Evolutionary conservation across 2,113 vertebrate genomes (phyloP).

Genomic region (Regulus satrapa): DNA sequence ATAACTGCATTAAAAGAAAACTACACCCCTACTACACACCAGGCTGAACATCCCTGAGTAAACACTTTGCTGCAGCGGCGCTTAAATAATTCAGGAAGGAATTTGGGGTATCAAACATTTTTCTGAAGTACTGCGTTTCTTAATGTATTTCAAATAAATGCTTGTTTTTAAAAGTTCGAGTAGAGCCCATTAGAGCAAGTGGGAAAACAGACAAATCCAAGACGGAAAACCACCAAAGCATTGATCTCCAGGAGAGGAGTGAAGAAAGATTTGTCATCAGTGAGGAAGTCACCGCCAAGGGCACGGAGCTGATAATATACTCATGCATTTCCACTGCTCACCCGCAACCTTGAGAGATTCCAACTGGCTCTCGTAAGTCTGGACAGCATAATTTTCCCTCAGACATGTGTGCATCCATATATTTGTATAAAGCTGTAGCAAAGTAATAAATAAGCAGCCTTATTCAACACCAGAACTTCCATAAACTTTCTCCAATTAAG

Average conservation of each 20-base stretch:
- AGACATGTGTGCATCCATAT: background rate
- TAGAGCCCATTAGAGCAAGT: background rate
- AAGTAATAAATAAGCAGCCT: slow-evolving; percentile 50
- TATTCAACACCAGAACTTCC: background rate
- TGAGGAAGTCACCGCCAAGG: slow-evolving; percentile 38
- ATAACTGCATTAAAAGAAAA: background rate
- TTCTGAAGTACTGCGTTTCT: background rate
- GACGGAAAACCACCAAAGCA: background rate
- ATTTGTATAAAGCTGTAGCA: slow-evolving; percentile 9
- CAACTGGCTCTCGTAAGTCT: slow-evolving; percentile 11
- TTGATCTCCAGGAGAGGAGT: background rate
- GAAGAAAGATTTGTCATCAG: slow-evolving; percentile 14
- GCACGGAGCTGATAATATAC: slow-evolving; percentile 19
- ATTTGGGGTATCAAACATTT: background rate
- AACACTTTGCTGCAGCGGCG: background rate
- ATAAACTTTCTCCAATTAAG: background rate
- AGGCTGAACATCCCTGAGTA: background rate
- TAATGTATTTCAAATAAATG: background rate
- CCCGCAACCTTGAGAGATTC: slow-evolving; percentile 50
- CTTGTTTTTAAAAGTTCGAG: background rate
- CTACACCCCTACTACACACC: background rate
- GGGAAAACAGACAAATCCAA: background rate
- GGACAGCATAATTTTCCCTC: background rate
- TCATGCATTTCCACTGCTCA: background rate
- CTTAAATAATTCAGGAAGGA: background rate